These are phyloP conservation scores for Calliphora vicina DNA, from an alignment of 1,140 invertebrate species.

Conservation along the genomic window DNA sequence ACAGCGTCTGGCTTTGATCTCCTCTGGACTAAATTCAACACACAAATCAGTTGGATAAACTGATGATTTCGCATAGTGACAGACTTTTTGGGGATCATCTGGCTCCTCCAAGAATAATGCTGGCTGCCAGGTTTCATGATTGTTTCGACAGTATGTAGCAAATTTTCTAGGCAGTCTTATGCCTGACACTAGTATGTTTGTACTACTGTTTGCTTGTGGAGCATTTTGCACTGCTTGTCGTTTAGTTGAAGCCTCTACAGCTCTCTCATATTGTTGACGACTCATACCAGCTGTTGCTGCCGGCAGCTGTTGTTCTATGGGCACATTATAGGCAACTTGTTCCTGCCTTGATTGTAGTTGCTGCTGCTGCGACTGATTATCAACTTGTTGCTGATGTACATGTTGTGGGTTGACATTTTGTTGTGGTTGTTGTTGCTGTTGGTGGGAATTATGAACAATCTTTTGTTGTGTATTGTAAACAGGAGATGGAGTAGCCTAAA, in stretches of 20 bases:
- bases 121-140: constrained; percentile 61
- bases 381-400: constrained; percentile 19
- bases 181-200: constrained; percentile 38
- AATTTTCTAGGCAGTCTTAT: constrained; percentile 56
- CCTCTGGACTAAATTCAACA: constrained; percentile 60
- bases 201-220: not conserved
- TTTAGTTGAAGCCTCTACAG: not conserved
- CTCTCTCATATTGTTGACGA: constrained; percentile 9
- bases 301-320: constrained; percentile 23
- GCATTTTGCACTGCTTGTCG: not conserved
- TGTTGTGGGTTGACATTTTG: not conserved
- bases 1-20: constrained; percentile 52
- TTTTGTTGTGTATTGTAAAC: constrained; percentile 5
- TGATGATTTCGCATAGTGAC: constrained; percentile 56
- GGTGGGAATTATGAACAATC: constrained; percentile 7
- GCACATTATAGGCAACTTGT: not conserved
- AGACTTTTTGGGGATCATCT: constrained; percentile 55
- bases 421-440: not conserved
- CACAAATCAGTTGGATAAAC: constrained; percentile 57
- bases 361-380: not conserved
- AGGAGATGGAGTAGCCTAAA: no score
- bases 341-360: constrained; percentile 7
- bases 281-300: constrained; percentile 8
- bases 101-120: constrained; percentile 59
- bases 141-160: constrained; percentile 54